These are phyloP conservation scores for Takifugu ocellatus DNA, from an alignment of 2,797 vertebrate genomes.

Conservation along the genomic window DNA sequence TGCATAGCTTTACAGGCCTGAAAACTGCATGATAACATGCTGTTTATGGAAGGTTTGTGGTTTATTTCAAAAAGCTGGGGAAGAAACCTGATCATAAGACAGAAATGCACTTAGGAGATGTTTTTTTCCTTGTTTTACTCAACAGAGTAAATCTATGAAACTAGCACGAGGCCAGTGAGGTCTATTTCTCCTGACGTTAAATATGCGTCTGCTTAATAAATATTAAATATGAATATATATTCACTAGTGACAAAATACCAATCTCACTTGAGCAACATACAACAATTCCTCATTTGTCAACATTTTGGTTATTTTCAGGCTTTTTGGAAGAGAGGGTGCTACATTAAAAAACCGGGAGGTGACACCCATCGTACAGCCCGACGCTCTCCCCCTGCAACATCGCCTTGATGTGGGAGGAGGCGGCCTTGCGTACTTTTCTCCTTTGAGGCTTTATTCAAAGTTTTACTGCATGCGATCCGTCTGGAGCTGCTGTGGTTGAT, in stretches of 20 bases:
- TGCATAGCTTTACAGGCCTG: slow-evolving; percentile 69
- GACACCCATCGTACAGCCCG: slow-evolving; percentile 36
- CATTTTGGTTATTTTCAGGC: slow-evolving; percentile 40
- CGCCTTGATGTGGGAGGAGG: slow-evolving; percentile 10
- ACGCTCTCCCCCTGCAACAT: slow-evolving; percentile 7
- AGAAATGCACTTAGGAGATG: slow-evolving; percentile 49
- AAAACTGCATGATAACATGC: slow-evolving; percentile 72
- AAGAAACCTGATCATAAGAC: slow-evolving; percentile 76
- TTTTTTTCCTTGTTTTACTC: slow-evolving; percentile 24
- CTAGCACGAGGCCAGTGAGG: slow-evolving; percentile 38
- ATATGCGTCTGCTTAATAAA: slow-evolving; percentile 63
- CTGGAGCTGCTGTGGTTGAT: slow-evolving; percentile 93
- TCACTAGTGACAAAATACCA: slow-evolving; percentile 60
- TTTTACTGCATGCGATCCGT: slow-evolving; percentile 93
- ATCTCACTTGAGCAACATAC: slow-evolving; percentile 57
- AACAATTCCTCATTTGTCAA: slow-evolving; percentile 41
- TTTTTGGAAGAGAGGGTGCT: slow-evolving; percentile 69
- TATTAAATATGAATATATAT: slow-evolving; percentile 72
- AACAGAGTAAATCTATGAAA: slow-evolving; percentile 36
- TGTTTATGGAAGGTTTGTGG: slow-evolving; percentile 66
- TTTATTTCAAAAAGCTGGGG: slow-evolving; percentile 65
- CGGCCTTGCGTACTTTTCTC: slow-evolving; percentile 12
- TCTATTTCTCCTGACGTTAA: slow-evolving; percentile 50
- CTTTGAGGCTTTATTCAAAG: slow-evolving; percentile 30
- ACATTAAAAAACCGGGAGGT: slow-evolving; percentile 64